These are phyloP conservation scores for Pomatostomus ruficeps DNA, from an alignment of 2,113 vertebrate genomes.

Conservation along the genomic window DNA sequence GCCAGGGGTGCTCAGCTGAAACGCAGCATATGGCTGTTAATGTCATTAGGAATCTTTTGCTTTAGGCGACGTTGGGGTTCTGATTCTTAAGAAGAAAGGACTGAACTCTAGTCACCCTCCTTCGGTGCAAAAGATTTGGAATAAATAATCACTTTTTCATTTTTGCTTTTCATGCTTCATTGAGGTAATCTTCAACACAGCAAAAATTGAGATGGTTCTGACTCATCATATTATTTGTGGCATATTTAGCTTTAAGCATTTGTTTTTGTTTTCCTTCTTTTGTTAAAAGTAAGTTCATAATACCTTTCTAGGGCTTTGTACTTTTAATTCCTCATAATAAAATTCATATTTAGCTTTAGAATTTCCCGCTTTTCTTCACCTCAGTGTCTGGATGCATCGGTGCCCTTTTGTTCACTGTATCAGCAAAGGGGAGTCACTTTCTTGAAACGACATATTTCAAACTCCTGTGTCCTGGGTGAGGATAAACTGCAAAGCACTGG, in stretches of 20 bases:
- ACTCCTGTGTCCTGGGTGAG: not conserved
- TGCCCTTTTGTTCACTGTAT: not conserved
- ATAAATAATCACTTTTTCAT: not conserved
- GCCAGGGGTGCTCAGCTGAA: conserved; percentile 1
- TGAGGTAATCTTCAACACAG: not conserved
- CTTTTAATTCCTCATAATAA: not conserved
- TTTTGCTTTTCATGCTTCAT: not conserved
- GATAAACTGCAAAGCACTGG: not conserved
- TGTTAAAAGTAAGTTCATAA: not conserved
- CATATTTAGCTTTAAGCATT: not conserved
- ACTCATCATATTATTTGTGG: not conserved
- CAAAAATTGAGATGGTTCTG: not conserved
- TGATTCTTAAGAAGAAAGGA: conserved; percentile 25
- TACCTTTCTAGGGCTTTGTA: not conserved
- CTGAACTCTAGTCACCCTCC: not conserved
- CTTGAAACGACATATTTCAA: not conserved
- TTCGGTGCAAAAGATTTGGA: not conserved
- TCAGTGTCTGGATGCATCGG: not conserved
- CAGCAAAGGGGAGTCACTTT: not conserved
- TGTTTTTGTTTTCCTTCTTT: not conserved
- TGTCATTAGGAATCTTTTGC: conserved; percentile 26
- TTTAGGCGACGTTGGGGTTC: conserved; percentile 20
- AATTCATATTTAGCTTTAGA: not conserved
- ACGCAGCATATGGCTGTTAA: conserved; percentile 48
- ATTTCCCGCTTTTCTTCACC: not conserved